Base-by-base conservation (phyloP, 1,140 invertebrate species). In the Anoplophora glabripennis region DNA sequence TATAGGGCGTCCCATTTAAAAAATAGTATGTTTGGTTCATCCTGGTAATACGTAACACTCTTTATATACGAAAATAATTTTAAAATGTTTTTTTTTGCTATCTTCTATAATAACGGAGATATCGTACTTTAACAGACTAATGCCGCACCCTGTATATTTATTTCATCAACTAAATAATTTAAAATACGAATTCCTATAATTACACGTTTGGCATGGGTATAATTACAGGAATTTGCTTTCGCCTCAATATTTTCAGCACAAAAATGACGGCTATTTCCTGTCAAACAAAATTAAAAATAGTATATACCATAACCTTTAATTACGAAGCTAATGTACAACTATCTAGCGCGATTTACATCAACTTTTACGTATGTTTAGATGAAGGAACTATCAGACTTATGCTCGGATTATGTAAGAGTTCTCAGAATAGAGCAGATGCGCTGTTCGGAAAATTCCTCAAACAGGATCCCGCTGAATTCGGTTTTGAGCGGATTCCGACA, bases 391-490 rank as follows among this genome's bases (percentile, higher is more conserved):
- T 79, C 12, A 75, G 74, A 41, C 68, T 62, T 46, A 67, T 79
- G 58, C 75, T 77, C n/a, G 73, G 75, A 55, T 61, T 80, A 42
- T 77, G 77, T 69, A 73, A 75, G 9, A 72, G 75, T 36, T 78
- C 76, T 64, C 74, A 77, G 55, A 70, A 77, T 68, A 71, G 48
- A 36, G 40, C 53, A 63, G 59, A 60, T 56, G 54, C 46, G 45
- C 14, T 44, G 34, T 56, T 69, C 61, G 36, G 47, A 44, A 57
- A 67, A 57, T 45, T 67, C 35, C 17, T 65, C 63, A 75, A 77
- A 79, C 67, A 78, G 79, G 47, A 78, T 80, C 61, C 79, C 79
- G 11, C 67, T 80, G 45, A 75, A 80, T 65, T 75, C 74, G 48
- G 75, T 75, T 37, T 64, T 79, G 55, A 75, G 74, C 1, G 79